phyloP scores from a whole-genome alignment of 2,888 invertebrate genomes.

The Euzetes globulus region DNA sequence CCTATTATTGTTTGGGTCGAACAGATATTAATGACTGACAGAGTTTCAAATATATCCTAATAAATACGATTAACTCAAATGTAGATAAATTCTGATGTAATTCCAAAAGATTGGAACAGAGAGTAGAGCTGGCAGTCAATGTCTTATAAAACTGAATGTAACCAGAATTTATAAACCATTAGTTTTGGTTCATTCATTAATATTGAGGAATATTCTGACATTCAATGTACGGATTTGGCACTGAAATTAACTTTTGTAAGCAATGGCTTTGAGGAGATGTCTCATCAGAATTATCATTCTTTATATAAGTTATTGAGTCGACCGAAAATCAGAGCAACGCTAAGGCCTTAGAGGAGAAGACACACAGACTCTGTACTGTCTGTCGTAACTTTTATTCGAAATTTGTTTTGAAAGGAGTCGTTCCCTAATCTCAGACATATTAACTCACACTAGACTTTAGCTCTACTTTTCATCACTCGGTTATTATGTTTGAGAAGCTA shows the following conservation, averaged over 20 bases:
- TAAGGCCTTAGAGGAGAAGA: not conserved
- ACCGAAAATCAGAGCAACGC: too few relatives aligned
- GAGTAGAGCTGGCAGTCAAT: too few relatives aligned
- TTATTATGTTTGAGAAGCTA: slow-evolving; percentile 9
- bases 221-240: not conserved
- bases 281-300: not conserved
- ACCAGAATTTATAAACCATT: not conserved
- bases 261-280: not conserved
- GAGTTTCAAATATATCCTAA: not conserved
- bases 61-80: slow-evolving; percentile 19
- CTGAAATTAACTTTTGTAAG: not conserved
- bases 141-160: not conserved
- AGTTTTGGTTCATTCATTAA: not conserved
- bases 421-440: slow-evolving; percentile 2
- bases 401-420: not conserved
- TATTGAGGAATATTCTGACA: not conserved
- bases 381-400: not conserved
- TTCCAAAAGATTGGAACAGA: not conserved
- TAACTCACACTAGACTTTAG: slow-evolving; percentile 20
- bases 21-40: slow-evolving; percentile 13
- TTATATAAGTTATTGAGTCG: too few relatives aligned
- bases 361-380: too few relatives aligned
- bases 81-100: slow-evolving; percentile 1
- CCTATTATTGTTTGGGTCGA: slow-evolving; percentile 10
- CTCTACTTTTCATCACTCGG: not conserved